Base-by-base conservation (phyloP, 2,113 vertebrate genomes). In the Ciconia boyciana region DNA sequence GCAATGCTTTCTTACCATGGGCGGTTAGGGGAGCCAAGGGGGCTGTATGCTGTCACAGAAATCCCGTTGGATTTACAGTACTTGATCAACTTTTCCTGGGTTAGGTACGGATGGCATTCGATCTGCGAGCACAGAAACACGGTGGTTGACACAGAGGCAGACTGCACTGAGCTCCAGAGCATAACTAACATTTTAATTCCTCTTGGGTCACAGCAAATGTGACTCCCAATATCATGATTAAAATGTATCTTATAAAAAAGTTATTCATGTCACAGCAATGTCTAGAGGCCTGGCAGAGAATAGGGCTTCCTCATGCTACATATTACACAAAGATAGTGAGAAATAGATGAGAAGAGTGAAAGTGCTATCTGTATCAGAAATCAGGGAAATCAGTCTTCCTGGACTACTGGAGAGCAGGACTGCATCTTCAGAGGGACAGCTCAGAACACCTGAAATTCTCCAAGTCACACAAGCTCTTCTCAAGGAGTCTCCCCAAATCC, bases 31-130 rank as follows among this genome's bases (percentile, higher is more conserved):
- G 99, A 99, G 7, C 98, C 99, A 28, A 99, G 98, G n/a, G 99
- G 99, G 49, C 99, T 99, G 98, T 98, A 99, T 0, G 98, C 99
- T 0, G 99, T 99, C 94, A 99, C 98, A 8, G 93, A 69, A 44
- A 99, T 98, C 71, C 98, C 98, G 95, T 98, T 98, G 66, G 98
- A 98, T 14, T 98, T 84, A 70, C 99, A 99, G 95, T 98, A 99
- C 44, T 87, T 84, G 65, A 99, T 96, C 93, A 99, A 49, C 77
- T 99, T 98, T 34, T 99, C 99, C 97, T 99, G 99, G 69, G 98
- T 99, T 51, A 99, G 96, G 95, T 99, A 99, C 0, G 99, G 99
- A 78, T 99, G 99, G 44, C 98, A 99, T 88, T 99, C 99, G 0
- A 99, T 84, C 99, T 99, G 92, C 22, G 78, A 74, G 66, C 26